Base-by-base conservation (phyloP, 2,888 invertebrate species). In the Phytoseiulus persimilis region DNA sequence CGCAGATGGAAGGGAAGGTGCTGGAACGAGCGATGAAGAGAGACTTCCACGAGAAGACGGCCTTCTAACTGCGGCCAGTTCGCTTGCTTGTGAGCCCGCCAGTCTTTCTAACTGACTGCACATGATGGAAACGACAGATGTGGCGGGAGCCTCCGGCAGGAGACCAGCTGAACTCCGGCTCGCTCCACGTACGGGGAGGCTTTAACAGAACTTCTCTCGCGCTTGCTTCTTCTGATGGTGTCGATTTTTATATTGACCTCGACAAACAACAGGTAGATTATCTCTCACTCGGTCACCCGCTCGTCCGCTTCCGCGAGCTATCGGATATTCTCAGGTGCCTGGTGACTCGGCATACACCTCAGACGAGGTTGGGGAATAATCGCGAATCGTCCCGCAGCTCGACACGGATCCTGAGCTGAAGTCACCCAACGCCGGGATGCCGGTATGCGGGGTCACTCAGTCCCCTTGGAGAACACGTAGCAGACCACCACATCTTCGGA, bases 61-160 rank as follows among this genome's bases (percentile, higher is more conserved):
- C 65, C 28, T 28, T 65, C 65, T 65, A 65, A 65, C 14, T 65
- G 65, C 65, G 65, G 65, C 65, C 65, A 65, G 65, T 65, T 65
- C 28, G 14, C 46, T 46, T 14, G 46, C 46, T 14, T 46, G 65
- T 28, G 14, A 65, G 65, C 23, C 65, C 14, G 65, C 65, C 65
- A 65, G 9, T 28, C 65, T 65, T 14, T 23, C 65, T 65, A 28
- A 65, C 65, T 65, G 65, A 65, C 9, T 65, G 65, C 65, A 65
- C 65, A 65, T 65, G 65, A 65, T 65, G 65, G 65, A 65, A 65
- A 65, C 65, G 65, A 65, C 65, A 65, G 65, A 65, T 65, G 65
- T 65, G 65, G 65, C 65, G 65, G 65, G 65, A 65, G 65, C 65
- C 65, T 65, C 65, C 18, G 65, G 65, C 65, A 65, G 65, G 65